A percentile compares a stretch with the other conserved stretches of the same genome.
Evolutionary conservation across 2,797 vertebrate genomes (phyloP).

Genomic region (Sebastes trivittatus): DNA sequence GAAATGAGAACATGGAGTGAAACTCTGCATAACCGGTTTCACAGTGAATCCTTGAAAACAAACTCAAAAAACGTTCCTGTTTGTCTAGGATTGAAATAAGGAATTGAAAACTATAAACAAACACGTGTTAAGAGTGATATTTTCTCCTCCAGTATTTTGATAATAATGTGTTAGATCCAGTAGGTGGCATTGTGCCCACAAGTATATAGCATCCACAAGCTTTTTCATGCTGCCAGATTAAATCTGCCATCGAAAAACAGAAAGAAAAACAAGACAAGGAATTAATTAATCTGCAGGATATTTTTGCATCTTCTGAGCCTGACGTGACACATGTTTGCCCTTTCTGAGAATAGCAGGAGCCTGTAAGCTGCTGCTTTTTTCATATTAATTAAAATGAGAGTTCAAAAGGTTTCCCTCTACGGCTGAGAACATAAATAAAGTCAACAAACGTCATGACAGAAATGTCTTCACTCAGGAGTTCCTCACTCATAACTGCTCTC

Average conservation of each 20-base stretch:
- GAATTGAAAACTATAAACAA: background rate
- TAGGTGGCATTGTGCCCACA: constrained; percentile 48
- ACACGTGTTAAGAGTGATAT: no score
- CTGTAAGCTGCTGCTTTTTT: background rate
- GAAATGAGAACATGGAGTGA: background rate
- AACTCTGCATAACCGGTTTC: background rate
- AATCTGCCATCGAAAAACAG: background rate
- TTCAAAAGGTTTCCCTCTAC: background rate
- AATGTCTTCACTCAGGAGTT: background rate
- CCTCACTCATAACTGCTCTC: background rate
- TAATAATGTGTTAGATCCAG: constrained; percentile 4
- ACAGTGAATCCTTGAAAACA: background rate
- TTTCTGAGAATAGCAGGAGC: background rate
- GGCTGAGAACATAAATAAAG: background rate
- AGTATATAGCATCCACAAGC: background rate
- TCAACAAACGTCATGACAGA: background rate
- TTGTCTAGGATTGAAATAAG: background rate
- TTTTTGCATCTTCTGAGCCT: constrained; percentile 1
- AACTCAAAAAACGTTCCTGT: background rate
- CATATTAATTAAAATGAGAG: background rate
- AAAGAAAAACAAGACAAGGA: background rate
- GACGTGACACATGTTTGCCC: background rate
- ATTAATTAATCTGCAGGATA: background rate
- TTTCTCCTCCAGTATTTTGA: background rate
- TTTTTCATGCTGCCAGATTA: background rate